Evolutionary conservation across 1,140 invertebrate genomes (phyloP), one percentile per base, ranked within the genome.

Genomic region (Hycleus phaleratus): DNA sequence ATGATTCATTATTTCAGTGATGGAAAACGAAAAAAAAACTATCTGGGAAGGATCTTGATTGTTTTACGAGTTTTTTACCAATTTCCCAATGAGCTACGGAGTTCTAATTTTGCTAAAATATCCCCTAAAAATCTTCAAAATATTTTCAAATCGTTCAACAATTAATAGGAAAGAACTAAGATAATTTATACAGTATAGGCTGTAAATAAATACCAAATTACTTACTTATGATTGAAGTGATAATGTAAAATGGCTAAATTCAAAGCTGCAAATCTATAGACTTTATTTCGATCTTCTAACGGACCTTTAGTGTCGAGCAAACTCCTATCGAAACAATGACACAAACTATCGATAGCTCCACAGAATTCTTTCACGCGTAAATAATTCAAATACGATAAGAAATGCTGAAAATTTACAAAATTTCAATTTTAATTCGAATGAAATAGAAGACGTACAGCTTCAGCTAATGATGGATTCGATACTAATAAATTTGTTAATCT

Each of bases 361-460:
- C 87, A 88, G 71, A 90, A 91, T 72, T 96, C 93, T 67, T 88
- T 88, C 3, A 92, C 82, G 26, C 93, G 77, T 42, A 95, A 73
- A 67, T 86, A 92, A 74, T 95, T 96, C 63, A 96, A 75, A 70
- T 93, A 97, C 67, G 88, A 91, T 26, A 97, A 76, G 71, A 90
- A 95, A 79, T 95, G 90, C 84, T 93, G 74, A 62, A 84, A 82
- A 49, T 57, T 58, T 64, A 65, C 42, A 42, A 32, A 26, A 26
- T 49, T 49, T 26, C 8, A 38, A 38, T 12, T 18, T 48, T 2
- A 26, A 38, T 51, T 1, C 4, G 43, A 5, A n/a, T 7, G 12
- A 12, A 48, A 9, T 44, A 56, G 24, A 46, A 50, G 60, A 79
- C 80, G 79, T 75, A 88, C 86, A 60, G 90, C 86, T 77, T 93